These are phyloP conservation scores for Prunella strophiata DNA, from an alignment of 2,797 vertebrate species.

Conservation along the genomic window DNA sequence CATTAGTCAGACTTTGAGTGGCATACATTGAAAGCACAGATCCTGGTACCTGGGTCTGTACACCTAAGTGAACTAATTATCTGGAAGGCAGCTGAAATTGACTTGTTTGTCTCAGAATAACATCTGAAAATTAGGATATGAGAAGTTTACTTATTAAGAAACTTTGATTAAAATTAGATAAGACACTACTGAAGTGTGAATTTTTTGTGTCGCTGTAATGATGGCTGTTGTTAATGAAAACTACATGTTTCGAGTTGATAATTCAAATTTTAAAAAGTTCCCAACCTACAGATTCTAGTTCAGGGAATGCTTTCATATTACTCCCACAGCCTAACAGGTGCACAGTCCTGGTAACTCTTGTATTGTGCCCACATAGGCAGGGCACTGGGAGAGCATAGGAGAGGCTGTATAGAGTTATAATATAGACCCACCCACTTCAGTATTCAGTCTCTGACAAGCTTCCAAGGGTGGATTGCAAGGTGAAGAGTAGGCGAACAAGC, in stretches of 20 bases:
- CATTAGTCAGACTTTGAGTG: neutral
- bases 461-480: neutral
- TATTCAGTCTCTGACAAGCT: neutral
- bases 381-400: neutral
- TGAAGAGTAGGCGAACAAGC: neutral
- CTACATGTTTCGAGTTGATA: neutral
- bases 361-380: neutral
- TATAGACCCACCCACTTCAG: neutral
- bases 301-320: neutral
- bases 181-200: neutral
- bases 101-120: neutral
- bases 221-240: neutral
- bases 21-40: neutral
- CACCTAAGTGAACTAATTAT: neutral
- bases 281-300: neutral
- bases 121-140: neutral
- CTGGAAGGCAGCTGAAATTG: neutral
- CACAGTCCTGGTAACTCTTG: neutral
- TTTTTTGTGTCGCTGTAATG: neutral
- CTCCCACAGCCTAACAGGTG: neutral
- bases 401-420: neutral
- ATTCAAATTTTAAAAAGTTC: neutral
- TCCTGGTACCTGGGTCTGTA: neutral
- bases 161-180: neutral
- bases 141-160: neutral